Base-by-base conservation (phyloP, 2,113 vertebrate species). In the Percina caprodes region DNA sequence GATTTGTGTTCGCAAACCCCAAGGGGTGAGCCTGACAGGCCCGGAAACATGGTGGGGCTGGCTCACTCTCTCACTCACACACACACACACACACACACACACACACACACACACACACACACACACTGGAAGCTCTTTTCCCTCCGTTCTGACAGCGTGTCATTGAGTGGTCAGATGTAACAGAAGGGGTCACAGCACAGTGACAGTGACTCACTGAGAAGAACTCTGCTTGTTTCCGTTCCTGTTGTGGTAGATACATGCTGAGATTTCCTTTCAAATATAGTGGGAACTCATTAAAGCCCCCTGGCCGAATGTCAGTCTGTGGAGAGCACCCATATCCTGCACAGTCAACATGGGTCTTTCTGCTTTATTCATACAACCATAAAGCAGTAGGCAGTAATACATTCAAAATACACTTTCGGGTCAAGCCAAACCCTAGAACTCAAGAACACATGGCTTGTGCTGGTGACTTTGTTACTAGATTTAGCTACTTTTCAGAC, bases 211-310 rank as follows among this genome's bases (percentile, higher is more conserved):
- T 87, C 70, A 10, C 45, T 70, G 81, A 72, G 75, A 79, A 66
- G 66, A 82, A 74, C 81, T 67, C 68, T 66, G 79, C 79, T 78
- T 71, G 69, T 86, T 84, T 80, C 72, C 61, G 69, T 90, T 91
- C 88, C 80, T 91, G 89, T 86, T 91, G 49, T 81, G 69, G 52
- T 24, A 65, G 66, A 61, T 74, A 54, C 74, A 2, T 58, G 83
- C 86, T 83, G 90, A 52, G 75, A 82, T 76, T 74, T 58, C 45
- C 70, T 88, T 87, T 90, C 58, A 83, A 74, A 82, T 72, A 45
- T 75, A 81, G 76, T 67, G 76, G 81, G 65, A 67, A 21, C 67
- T 80, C 71, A 60, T 85, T 63, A 62, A 70, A 83, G 69, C 33
- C 39, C 5, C 5, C 8, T 74, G 83, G 78, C 45, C 2, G 0